phyloP scores from a whole-genome alignment of 1,140 invertebrate genomes.

The Hypothenemus hampei region DNA sequence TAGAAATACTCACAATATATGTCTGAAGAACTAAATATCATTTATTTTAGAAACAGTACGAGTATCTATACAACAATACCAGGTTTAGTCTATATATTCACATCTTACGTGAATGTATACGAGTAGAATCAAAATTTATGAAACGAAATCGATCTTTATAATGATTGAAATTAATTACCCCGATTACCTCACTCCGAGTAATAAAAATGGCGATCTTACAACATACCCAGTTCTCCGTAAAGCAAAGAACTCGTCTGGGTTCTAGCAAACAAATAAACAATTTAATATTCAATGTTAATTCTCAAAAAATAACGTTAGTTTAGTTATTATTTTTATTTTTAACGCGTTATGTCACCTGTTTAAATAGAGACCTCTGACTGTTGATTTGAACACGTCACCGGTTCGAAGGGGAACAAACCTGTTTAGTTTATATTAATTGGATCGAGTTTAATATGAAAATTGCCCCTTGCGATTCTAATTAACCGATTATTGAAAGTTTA shows the following conservation, averaged over 20 bases:
- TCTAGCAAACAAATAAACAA: slow-evolving; percentile 14
- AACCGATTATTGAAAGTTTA: too few species aligned
- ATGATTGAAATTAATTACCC: too few species aligned
- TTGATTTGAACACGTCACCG: too few species aligned
- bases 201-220: slow-evolving; percentile 1
- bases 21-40: too few species aligned
- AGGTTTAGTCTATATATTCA: too few species aligned
- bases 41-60: too few species aligned
- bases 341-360: slow-evolving; percentile 26
- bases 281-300: slow-evolving; percentile 18
- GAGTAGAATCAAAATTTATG: too few species aligned
- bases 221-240: background rate
- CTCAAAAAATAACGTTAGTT: slow-evolving; percentile 7
- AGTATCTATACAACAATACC: too few species aligned
- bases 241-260: too few species aligned
- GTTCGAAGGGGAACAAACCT: slow-evolving; percentile 5
- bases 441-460: slow-evolving; percentile 9
- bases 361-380: background rate
- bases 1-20: too few species aligned
- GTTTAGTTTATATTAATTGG: slow-evolving; percentile 10
- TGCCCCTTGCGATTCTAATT: background rate
- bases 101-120: too few species aligned
- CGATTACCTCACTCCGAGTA: slow-evolving; percentile 10
- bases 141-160: too few species aligned
- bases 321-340: slow-evolving; percentile 18